Base-by-base conservation (phyloP, 1,140 invertebrate species). In the Melitaea cinxia region DNA sequence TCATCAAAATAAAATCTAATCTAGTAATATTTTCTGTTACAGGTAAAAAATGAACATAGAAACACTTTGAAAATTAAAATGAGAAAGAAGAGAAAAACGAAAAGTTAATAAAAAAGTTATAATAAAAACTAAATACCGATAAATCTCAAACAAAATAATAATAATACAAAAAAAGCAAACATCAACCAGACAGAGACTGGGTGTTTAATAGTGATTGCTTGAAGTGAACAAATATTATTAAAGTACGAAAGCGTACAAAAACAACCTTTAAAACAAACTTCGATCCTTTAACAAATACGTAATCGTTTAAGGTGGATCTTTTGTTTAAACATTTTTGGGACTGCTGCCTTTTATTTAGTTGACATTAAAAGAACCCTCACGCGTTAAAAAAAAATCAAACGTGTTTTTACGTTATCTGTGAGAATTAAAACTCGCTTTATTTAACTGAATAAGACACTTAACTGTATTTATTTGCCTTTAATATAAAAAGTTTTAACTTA, bases 11-110 rank as follows among this genome's bases (percentile, higher is more conserved):
- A 26, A 26, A 26, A 26, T 26, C 2, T 26, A 33, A 10, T 35
- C 9, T n/a, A 39, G 23, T n/a, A 55, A 14, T 47, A 24, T 33
- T 59, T 73, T 58, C 75, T 80, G 70, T 87, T 88, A 4, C 83
- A 88, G 85, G 71, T 35, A 26, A 2, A 35, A 35, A 35, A 45
- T 45, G 15, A 45, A 17, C 17, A 4, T 19, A 9, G 9, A 45
- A 17, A 19, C n/a, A 7, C 4, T 19, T 45, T 19, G 39, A 45
- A 45, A 17, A 45, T 45, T 45, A 45, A 82, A 83, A 88, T 85
- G 86, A 84, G 77, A 87, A 89, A 89, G 73, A 87, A 85, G 78
- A 87, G 86, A 83, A 89, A 87, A 87, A 55, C 69, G 54, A 78
- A 65, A 68, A 68, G 49, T 47, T 53, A 68, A 62, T 58, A 63